A percentile compares a stretch with the other conserved stretches of the same genome.
Conservation (phyloP, 2,797 vertebrate genomes). For the Limnodromus scolopaceus region DNA sequence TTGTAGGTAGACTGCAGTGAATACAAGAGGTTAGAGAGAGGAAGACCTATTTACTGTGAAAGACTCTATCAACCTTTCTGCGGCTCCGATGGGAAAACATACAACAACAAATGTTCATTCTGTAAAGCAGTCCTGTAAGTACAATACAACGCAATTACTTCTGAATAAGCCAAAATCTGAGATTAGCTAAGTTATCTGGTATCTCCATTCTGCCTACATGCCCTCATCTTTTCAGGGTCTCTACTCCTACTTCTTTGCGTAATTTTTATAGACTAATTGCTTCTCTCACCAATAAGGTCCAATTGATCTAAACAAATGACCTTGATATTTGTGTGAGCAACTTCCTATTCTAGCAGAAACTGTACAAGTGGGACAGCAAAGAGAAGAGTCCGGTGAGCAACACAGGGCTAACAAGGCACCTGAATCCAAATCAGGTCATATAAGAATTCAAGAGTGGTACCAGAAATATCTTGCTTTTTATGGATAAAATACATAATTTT, state of each 20-base stretch:
- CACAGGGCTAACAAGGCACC: neutral
- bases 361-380: accelerated
- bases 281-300: neutral
- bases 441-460: neutral
- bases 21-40: neutral
- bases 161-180: neutral
- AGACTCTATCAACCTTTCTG: slow-evolving; percentile 69
- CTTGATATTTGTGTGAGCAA: neutral
- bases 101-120: slow-evolving; percentile 69
- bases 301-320: neutral
- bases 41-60: slow-evolving; percentile 37
- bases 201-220: neutral
- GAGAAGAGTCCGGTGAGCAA: neutral
- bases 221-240: neutral
- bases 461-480: neutral
- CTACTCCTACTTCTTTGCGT: neutral
- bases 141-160: neutral
- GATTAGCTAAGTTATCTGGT: neutral
- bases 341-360: neutral
- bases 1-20: slow-evolving; percentile 46
- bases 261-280: neutral
- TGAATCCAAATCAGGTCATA: neutral
- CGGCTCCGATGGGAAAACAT: slow-evolving; percentile 77
- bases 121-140: slow-evolving; percentile 75
- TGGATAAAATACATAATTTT: neutral